Evolutionary conservation across 1,140 invertebrate genomes (phyloP).

Genomic region (Mizuhopecten yessoensis): DNA sequence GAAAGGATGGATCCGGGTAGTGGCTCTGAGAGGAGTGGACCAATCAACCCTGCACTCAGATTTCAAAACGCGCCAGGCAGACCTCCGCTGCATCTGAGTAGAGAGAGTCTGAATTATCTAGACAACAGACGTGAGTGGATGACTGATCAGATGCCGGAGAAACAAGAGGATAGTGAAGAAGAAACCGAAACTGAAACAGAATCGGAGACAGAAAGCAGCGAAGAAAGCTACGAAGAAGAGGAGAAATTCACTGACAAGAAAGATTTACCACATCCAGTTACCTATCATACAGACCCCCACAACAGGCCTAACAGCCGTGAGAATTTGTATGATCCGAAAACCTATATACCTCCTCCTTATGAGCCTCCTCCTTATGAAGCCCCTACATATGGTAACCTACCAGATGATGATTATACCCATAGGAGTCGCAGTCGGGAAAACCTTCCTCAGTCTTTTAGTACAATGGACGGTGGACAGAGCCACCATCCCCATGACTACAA

Average conservation of each 20-base stretch:
- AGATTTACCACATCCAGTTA: not conserved
- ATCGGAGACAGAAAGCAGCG: conserved; percentile 46
- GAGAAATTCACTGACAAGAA: not conserved
- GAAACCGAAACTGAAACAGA: conserved; percentile 58
- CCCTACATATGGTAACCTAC: not conserved
- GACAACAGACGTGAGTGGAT: conserved; percentile 56
- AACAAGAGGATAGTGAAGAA: conserved; percentile 56
- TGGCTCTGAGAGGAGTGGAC: conserved; percentile 49
- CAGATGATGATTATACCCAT: not conserved
- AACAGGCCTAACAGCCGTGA: conserved; percentile 54
- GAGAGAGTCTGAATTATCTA: conserved; percentile 63
- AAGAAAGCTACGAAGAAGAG: conserved; percentile 4
- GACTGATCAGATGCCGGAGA: conserved; percentile 58
- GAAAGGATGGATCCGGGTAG: conserved; percentile 54
- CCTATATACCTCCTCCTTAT: not conserved
- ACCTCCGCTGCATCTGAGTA: conserved; percentile 61
- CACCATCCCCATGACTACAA: conserved; percentile 46
- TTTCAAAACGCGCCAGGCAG: conserved; percentile 44
- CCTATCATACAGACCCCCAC: conserved; percentile 16
- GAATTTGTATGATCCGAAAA: conserved; percentile 45
- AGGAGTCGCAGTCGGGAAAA: conserved; percentile 45
- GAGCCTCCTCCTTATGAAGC: conserved; percentile 5
- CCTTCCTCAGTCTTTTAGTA: conserved; percentile 43
- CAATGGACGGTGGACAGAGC: conserved; percentile 41
- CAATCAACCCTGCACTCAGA: conserved; percentile 50